These are phyloP conservation scores for Discoglossus pictus DNA, from an alignment of 2,797 vertebrate species.

Conservation along the genomic window DNA sequence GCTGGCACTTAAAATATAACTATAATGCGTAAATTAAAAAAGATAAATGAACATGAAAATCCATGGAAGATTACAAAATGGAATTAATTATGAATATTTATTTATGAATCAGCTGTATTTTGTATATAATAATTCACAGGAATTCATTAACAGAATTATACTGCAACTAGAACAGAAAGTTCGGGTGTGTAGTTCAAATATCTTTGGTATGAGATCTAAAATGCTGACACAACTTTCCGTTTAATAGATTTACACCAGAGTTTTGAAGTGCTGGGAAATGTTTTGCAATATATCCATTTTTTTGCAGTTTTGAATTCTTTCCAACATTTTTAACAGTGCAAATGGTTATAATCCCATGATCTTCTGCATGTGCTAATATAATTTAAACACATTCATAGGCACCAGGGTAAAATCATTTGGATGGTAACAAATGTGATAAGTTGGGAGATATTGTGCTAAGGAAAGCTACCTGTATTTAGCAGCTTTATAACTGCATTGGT, in stretches of 20 bases:
- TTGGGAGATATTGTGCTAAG: too few species aligned
- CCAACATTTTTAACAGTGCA: slow-evolving; percentile 43
- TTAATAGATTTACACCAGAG: slow-evolving; percentile 65
- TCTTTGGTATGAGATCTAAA: slow-evolving; percentile 48
- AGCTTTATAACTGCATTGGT: too few species aligned
- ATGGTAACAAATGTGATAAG: too few species aligned
- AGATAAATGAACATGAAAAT: too few species aligned
- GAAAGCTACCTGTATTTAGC: too few species aligned
- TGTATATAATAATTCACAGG: not conserved
- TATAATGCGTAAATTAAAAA: too few species aligned
- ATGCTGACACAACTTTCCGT: slow-evolving; percentile 56
- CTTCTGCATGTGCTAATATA: not conserved
- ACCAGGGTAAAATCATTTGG: too few species aligned
- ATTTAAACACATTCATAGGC: too few species aligned
- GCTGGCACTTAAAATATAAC: too few species aligned
- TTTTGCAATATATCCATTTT: slow-evolving; percentile 55
- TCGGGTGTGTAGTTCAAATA: slow-evolving; percentile 35
- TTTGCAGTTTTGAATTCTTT: slow-evolving; percentile 50
- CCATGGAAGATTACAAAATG: too few species aligned
- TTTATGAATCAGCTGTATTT: not conserved
- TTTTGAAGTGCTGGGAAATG: slow-evolving; percentile 65
- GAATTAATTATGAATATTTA: slow-evolving; percentile 12
- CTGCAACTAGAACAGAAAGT: not conserved
- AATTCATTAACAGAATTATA: too few species aligned
- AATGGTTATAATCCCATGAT: slow-evolving; percentile 3